Conservation (phyloP, 2,888 invertebrate species). For the Siphonodentalium dalli region DNA sequence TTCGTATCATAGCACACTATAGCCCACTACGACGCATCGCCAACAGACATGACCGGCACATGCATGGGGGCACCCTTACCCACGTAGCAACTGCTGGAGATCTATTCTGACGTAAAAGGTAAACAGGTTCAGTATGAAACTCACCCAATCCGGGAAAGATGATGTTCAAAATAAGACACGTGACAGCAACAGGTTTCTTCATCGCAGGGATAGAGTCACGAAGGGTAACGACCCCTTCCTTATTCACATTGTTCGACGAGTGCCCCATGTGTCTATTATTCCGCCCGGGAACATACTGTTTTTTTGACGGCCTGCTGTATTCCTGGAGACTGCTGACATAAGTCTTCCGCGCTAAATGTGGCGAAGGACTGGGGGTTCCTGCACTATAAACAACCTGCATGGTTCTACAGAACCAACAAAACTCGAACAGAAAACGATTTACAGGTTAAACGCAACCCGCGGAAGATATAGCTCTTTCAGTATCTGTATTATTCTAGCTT, state of each 20-base stretch:
- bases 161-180: slow-evolving; percentile 53
- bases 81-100: too few species aligned
- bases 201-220: slow-evolving; percentile 57
- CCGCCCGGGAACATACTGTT: background rate
- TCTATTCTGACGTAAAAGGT: too few species aligned
- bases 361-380: slow-evolving; percentile 50
- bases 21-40: too few species aligned
- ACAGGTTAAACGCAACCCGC: too few species aligned
- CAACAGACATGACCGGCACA: background rate
- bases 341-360: slow-evolving; percentile 45
- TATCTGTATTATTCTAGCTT: too few species aligned
- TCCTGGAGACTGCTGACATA: background rate
- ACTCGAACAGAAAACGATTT: too few species aligned
- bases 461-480: too few species aligned
- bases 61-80: background rate
- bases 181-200: slow-evolving; percentile 48
- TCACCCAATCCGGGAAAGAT: slow-evolving; percentile 56
- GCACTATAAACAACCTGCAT: slow-evolving; percentile 56
- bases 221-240: slow-evolving; percentile 40
- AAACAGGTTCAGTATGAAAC: too few species aligned
- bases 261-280: slow-evolving; percentile 10
- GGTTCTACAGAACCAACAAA: too few species aligned
- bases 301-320: too few species aligned
- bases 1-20: too few species aligned
- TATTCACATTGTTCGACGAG: slow-evolving; percentile 26